Evolutionary conservation across 2,888 invertebrate genomes (phyloP), one percentile per base, ranked within the genome.

Genomic region (Eristalinus sepulchralis): DNA sequence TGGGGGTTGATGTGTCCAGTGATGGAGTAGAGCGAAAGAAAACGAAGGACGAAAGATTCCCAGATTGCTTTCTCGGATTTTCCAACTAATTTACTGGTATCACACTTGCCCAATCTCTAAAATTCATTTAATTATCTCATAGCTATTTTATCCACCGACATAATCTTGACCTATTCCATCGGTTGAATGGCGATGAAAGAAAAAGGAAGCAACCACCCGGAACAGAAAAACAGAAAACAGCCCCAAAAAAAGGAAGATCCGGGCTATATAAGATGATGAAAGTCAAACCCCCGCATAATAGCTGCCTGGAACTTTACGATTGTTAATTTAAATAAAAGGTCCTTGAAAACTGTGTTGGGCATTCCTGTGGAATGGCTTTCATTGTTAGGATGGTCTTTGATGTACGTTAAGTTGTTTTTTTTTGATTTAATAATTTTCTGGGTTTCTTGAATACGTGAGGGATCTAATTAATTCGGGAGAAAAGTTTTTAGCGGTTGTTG

Each of bases 311-410:
- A 57, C 10, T 63, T 33, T 24, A 62, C 60, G 77, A 71, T 77
- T 72, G 83, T 68, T 78, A 83, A 83, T 83, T 83, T 72, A 73
- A 73, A 73, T 22, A 31, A 72, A 72, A 68, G 59, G 63, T 78
- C 83, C 39, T 78, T 83, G 76, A 53, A 66, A 27, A 34, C 47
- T 62, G 67, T 59, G 22, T 39, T 59, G 59, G 36, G 57, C 59
- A 70, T 59, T 70, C 59, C 64, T 39, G 67, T 60, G 47, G 68
- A 59, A 76, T 34, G 22, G 31, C 31, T 70, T 76, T 70, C 64
- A 76, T 71, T 79, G 47, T 53, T 71, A 10, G 55, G 31, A 57
- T 70, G 17, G 34, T 64, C 60, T 82, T 82, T 82, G 76, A 71
- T 77, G 70, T 66, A 27, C 59, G 34, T 20, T 36, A 53, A 33